Evolutionary conservation across 2,113 vertebrate genomes (phyloP), one percentile per base, ranked within the genome.

Genomic region (Pristiophorus japonicus): DNA sequence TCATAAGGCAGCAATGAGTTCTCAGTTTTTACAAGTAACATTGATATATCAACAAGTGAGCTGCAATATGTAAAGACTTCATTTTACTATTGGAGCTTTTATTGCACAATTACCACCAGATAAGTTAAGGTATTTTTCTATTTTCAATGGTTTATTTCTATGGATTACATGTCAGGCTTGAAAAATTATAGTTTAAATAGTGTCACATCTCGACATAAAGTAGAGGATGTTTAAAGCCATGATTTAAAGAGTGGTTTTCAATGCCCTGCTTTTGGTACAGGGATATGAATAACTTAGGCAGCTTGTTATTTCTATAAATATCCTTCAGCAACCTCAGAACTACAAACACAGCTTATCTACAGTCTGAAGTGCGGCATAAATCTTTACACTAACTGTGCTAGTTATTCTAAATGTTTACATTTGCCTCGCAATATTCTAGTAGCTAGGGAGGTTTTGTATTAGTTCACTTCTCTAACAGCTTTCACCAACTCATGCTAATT

Each of bases 221-320:
- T 42, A 70, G 24, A 67, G 11, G 18, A 70, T 51, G 93, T 51
- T 94, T 73, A 24, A 70, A 51, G 42, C 66, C 66, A 73, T 94
- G 66, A 94, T 94, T 51, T 94, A 94, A 94, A 67, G 93, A 94
- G 45, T 51, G 24, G 8, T 67, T 70, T 94, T 94, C 65, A 47
- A 94, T 66, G 63, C 22, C 45, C 66, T 70, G 65, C 38, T 30
- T 94, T 73, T 30, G 42, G 42, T 94, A 18, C 12, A 34, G 93
- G 22, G 14, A 47, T 70, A 47, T 70, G 93, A 94, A 70, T 70
- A 94, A 94, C 45, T 70, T 94, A 94, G 12, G 93, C 93, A 62
- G 65, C 66, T 94, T 47, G 65, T 94, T 94, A 94, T 94, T 70
- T 94, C 93, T 67, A 94, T 94, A 94, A 94, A 94, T 94, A 73